A percentile compares a stretch with the other conserved stretches of the same genome.
phyloP scores from a whole-genome alignment of 2,797 vertebrate species.

The Poecilia gillii region DNA sequence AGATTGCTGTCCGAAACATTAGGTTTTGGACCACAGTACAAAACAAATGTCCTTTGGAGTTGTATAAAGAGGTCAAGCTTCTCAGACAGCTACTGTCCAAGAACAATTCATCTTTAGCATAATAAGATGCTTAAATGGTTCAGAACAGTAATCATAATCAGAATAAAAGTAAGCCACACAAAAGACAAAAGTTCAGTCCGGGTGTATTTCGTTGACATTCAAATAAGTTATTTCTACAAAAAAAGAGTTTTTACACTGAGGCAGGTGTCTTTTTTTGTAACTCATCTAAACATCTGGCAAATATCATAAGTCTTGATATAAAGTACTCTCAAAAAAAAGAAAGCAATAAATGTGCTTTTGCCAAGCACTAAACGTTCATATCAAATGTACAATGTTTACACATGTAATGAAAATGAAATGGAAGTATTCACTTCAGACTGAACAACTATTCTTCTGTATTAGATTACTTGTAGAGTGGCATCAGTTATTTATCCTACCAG shows the following conservation, averaged over 20 bases:
- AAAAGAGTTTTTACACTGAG: not conserved
- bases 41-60: not conserved
- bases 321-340: not conserved
- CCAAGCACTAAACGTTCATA: not conserved
- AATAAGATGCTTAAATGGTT: not conserved
- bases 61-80: not conserved
- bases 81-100: not conserved
- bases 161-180: not conserved
- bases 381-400: not conserved
- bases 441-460: not conserved
- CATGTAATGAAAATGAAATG: not conserved
- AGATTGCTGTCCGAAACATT: not conserved
- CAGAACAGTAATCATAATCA: not conserved
- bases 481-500: not conserved
- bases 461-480: not conserved
- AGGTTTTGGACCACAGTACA: not conserved
- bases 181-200: not conserved
- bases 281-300: not conserved
- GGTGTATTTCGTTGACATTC: not conserved
- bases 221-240: not conserved
- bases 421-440: not conserved
- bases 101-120: not conserved
- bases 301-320: not conserved
- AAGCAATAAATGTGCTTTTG: not conserved
- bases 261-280: not conserved